A percentile compares a stretch with the other conserved stretches of the same genome.
These are phyloP conservation scores for Prionailurus viverrinus DNA, from an alignment of 2,113 vertebrate species.

Conservation along the genomic window DNA sequence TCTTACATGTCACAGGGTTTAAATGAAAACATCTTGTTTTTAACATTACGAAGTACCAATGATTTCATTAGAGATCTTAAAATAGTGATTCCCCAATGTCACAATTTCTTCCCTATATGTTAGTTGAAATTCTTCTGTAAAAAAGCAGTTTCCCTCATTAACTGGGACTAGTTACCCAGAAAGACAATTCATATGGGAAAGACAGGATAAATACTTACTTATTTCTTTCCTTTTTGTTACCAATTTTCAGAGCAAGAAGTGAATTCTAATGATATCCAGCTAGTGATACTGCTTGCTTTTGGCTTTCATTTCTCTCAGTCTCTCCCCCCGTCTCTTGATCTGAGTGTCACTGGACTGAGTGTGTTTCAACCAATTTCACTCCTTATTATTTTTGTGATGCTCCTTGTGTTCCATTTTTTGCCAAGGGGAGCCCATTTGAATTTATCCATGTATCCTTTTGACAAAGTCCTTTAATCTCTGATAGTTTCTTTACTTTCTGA, in stretches of 20 bases:
- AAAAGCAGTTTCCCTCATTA: conserved; percentile 47
- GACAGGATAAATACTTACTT: not conserved
- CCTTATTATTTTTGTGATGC: not conserved
- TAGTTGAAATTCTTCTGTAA: conserved; percentile 34
- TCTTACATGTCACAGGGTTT: not conserved
- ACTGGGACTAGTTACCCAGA: not conserved
- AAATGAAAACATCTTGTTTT: conserved; percentile 34
- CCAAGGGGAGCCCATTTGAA: not conserved
- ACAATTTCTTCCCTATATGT: not conserved
- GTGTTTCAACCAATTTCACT: not conserved
- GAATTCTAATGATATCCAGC: not conserved
- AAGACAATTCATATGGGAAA: conserved; percentile 6
- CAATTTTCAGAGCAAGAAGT: conserved; percentile 19
- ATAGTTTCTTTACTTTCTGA: conserved; percentile 1
- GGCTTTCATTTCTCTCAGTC: not conserved
- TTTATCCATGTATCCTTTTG: not conserved
- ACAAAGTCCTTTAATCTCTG: not conserved
- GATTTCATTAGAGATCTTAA: conserved; percentile 45
- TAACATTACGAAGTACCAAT: conserved; percentile 54
- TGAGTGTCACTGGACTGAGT: not conserved
- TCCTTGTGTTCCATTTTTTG: not conserved
- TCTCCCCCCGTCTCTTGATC: not conserved
- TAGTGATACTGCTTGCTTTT: not conserved
- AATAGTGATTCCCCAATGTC: conserved; percentile 15
- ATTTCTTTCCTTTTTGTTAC: not conserved